These are phyloP conservation scores for Oriolus oriolus DNA, from an alignment of 2,113 vertebrate genomes.

Conservation along the genomic window DNA sequence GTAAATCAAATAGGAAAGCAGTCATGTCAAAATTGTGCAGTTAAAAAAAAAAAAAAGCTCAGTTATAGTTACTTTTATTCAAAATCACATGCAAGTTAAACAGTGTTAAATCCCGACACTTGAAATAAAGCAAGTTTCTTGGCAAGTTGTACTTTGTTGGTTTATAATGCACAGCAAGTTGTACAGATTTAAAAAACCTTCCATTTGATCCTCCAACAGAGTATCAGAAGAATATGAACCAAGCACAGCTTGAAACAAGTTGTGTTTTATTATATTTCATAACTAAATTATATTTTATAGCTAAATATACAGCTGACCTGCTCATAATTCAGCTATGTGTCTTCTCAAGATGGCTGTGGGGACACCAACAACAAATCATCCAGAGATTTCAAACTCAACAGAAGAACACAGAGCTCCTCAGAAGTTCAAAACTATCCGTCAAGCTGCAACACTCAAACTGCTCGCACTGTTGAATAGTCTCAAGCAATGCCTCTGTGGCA, in stretches of 20 bases:
- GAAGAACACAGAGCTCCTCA: not conserved
- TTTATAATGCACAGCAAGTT: not conserved
- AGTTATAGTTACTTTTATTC: not conserved
- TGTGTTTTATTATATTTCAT: not conserved
- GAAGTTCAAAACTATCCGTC: not conserved
- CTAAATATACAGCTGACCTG: not conserved
- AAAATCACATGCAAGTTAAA: not conserved
- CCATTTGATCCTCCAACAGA: not conserved
- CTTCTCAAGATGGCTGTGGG: not conserved
- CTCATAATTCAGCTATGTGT: not conserved
- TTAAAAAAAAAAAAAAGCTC: not conserved
- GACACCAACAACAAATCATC: not conserved
- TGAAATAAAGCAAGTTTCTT: not conserved
- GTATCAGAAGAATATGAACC: not conserved
- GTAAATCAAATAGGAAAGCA: slow-evolving; percentile 69
- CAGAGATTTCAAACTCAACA: not conserved
- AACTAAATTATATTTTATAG: not conserved
- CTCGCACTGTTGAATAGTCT: not conserved
- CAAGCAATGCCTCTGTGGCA: not conserved
- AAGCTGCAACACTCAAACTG: not conserved
- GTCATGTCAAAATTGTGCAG: slow-evolving; percentile 24
- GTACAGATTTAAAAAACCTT: not conserved
- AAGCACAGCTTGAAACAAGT: not conserved
- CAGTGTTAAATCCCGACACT: not conserved
- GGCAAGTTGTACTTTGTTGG: not conserved